Evolutionary conservation across 2,888 invertebrate genomes (phyloP).

Genomic region (Nysson spinosus): DNA sequence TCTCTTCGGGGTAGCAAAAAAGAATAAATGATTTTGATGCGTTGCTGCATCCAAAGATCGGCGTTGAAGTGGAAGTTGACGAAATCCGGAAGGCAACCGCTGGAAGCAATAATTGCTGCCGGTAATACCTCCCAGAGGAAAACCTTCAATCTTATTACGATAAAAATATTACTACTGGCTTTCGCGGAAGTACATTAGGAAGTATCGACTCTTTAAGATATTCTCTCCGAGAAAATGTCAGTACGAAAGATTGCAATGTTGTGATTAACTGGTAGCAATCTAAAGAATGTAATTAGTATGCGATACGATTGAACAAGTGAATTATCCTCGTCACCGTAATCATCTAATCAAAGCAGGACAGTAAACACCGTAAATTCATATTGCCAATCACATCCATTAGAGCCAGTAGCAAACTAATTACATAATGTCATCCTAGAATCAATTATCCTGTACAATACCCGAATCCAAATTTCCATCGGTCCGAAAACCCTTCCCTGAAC

Average conservation of each 20-base stretch:
- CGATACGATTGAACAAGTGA: too few species aligned
- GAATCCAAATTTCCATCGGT: background rate
- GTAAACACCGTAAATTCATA: too few species aligned
- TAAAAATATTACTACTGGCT: background rate
- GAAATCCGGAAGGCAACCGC: slow-evolving; percentile 1
- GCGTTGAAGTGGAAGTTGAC: background rate
- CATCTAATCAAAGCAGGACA: too few species aligned
- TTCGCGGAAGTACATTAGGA: too few species aligned
- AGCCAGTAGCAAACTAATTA: background rate
- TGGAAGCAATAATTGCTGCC: background rate
- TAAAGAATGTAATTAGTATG: too few species aligned
- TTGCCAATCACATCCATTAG: too few species aligned
- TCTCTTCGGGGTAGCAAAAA: slow-evolving; percentile 15
- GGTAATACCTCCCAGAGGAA: background rate
- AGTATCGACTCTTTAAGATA: too few species aligned
- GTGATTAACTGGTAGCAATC: too few species aligned
- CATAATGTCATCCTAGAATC: background rate
- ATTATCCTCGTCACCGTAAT: too few species aligned
- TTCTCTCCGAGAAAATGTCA: too few species aligned
- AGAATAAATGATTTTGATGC: slow-evolving; percentile 29
- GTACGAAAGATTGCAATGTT: too few species aligned
- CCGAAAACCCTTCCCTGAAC: background rate
- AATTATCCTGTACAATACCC: background rate
- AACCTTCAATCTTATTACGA: background rate
- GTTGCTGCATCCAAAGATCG: slow-evolving; percentile 3